phyloP scores from a whole-genome alignment of 1,140 invertebrate genomes.

The Drosophila lini region DNA sequence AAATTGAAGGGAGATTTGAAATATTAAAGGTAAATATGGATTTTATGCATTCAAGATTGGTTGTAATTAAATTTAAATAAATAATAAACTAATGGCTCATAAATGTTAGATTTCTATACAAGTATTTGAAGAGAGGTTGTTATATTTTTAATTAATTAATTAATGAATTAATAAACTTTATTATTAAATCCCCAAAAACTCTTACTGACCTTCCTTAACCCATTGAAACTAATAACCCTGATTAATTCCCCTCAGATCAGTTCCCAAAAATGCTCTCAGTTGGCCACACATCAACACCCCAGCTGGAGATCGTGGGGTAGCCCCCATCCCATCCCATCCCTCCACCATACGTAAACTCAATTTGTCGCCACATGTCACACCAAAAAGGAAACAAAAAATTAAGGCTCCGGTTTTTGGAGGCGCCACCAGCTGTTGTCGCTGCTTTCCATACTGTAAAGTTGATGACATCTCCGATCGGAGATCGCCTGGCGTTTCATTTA shows the following conservation, averaged over 20 bases:
- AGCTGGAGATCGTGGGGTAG: constrained; percentile 24
- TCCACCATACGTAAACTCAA: constrained; percentile 65
- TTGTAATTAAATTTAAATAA: not conserved
- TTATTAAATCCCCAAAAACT: not conserved
- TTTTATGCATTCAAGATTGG: no score
- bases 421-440: constrained; percentile 63
- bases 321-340: constrained; percentile 9
- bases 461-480: constrained; percentile 72
- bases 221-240: constrained; percentile 6
- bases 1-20: not conserved
- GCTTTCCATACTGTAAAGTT: constrained; percentile 47
- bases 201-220: constrained; percentile 27
- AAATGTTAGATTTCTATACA: no score
- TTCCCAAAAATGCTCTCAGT: constrained; percentile 6
- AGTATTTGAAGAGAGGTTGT: no score
- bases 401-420: constrained; percentile 52
- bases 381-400: constrained; percentile 34
- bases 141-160: no score
- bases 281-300: constrained; percentile 40
- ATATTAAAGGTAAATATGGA: not conserved
- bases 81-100: no score
- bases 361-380: constrained; percentile 79
- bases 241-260: constrained; percentile 16
- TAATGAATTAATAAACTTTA: no score
- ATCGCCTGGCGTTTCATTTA: constrained; percentile 77